Conservation (phyloP, 2,888 invertebrate species). For the Gymnoscelis rufifasciata region DNA sequence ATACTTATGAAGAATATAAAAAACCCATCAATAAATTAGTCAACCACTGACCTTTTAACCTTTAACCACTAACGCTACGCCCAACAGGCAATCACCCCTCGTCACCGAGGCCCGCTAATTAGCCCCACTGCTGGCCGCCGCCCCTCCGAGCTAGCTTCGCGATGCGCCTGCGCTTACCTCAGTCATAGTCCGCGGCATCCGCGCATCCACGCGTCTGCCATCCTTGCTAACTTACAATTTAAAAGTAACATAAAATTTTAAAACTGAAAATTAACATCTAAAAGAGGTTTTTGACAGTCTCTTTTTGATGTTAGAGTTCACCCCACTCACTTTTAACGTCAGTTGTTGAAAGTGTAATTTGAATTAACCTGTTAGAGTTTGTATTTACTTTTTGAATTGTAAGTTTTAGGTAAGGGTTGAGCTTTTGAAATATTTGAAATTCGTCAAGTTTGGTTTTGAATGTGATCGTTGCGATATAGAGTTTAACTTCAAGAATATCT, state of each 20-base stretch:
- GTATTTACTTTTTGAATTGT: slow-evolving; percentile 10
- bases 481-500: slow-evolving; percentile 2
- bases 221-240: slow-evolving; percentile 14
- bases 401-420: slow-evolving; percentile 15
- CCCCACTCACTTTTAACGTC: not conserved
- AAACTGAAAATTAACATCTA: not conserved
- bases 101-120: slow-evolving; percentile 5
- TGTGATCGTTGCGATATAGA: slow-evolving; percentile 18
- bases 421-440: slow-evolving; percentile 10
- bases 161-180: slow-evolving; percentile 24
- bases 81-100: slow-evolving; percentile 1
- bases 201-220: slow-evolving; percentile 21
- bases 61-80: slow-evolving; percentile 5
- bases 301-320: not conserved
- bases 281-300: too few species aligned
- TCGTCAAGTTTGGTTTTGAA: slow-evolving; percentile 16
- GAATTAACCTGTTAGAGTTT: not conserved
- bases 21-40: not conserved
- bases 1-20: too few species aligned
- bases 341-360: too few species aligned
- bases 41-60: not conserved
- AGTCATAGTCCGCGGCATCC: slow-evolving; percentile 27
- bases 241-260: slow-evolving; percentile 2
- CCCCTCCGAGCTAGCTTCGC: slow-evolving; percentile 28
- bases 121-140: slow-evolving; percentile 11